A percentile compares a stretch with the other conserved stretches of the same genome.
These are phyloP conservation scores for Catostomus latipinnis DNA, from an alignment of 2,797 vertebrate species.

Conservation along the genomic window DNA sequence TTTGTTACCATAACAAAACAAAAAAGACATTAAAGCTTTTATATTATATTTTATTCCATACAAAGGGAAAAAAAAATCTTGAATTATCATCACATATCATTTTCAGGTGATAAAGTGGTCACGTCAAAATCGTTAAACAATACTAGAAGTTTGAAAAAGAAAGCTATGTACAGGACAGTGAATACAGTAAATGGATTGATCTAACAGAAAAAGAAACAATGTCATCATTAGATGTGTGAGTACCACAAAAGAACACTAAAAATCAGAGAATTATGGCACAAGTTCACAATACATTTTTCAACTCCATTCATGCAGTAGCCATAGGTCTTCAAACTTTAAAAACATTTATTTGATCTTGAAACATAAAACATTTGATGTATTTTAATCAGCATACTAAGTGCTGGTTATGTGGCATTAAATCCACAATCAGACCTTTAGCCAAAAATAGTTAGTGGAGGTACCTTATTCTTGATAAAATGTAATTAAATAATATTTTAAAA, in stretches of 20 bases:
- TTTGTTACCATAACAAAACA: background rate
- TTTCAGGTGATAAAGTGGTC: constrained; percentile 3
- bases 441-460: constrained; percentile 3
- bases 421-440: background rate
- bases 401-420: background rate
- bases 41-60: constrained; percentile 23
- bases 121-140: constrained; percentile 8
- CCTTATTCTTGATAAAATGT: background rate
- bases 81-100: constrained; percentile 21
- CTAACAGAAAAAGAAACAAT: background rate
- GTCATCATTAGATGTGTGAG: constrained; percentile 7
- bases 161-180: constrained; percentile 19
- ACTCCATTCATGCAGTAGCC: background rate
- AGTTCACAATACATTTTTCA: background rate
- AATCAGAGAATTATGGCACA: constrained; percentile 7
- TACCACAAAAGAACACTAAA: constrained; percentile 3
- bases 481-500: background rate
- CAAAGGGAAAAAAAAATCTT: constrained; percentile 26
- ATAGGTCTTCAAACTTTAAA: background rate
- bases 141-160: background rate
- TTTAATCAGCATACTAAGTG: constrained; percentile 17
- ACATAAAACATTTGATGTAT: background rate
- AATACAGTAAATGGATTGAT: constrained; percentile 20
- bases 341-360: background rate
- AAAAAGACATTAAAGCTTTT: background rate